Percentiles rank a stretch among this genome's conserved stretches.
Conservation (phyloP, 2,888 invertebrate species). For the Synanthedon andrenaeformis region DNA sequence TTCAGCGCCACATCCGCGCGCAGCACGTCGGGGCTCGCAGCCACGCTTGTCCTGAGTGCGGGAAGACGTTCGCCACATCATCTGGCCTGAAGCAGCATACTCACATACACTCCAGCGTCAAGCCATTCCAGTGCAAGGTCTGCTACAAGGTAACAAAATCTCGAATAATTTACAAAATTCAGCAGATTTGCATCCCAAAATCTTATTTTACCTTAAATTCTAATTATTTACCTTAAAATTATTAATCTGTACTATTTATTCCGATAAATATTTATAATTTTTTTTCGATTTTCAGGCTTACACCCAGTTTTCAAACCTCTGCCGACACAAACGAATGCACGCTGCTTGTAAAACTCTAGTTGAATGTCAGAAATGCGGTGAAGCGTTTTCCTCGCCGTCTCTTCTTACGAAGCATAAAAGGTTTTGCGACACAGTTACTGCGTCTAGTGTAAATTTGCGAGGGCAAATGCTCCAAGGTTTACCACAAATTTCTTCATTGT, state of each 20-base stretch:
- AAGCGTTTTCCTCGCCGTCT: constrained; percentile 91
- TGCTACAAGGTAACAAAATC: constrained; percentile 82
- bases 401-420: constrained; percentile 95
- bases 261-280: too few relatives aligned
- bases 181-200: too few relatives aligned
- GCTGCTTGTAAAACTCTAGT: constrained; percentile 93
- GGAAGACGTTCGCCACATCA: constrained; percentile 97
- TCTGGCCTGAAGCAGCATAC: constrained; percentile 99
- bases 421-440: constrained; percentile 88
- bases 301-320: constrained; percentile 99
- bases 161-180: neutral
- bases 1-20: constrained; percentile 95
- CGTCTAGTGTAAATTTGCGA: constrained; percentile 55
- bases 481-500: constrained; percentile 46
- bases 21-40: constrained; percentile 96
- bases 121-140: constrained; percentile 96
- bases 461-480: constrained; percentile 53
- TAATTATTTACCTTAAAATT: too few relatives aligned
- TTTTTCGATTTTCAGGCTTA: constrained; percentile 77
- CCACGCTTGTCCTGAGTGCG: constrained; percentile 98
- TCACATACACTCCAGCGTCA: constrained; percentile 98
- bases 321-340: constrained; percentile 99
- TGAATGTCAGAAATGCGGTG: constrained; percentile 94
- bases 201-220: too few relatives aligned
- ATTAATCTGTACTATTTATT: too few relatives aligned